phyloP scores from a whole-genome alignment of 2,888 invertebrate species.

The Netelia virgata region DNA sequence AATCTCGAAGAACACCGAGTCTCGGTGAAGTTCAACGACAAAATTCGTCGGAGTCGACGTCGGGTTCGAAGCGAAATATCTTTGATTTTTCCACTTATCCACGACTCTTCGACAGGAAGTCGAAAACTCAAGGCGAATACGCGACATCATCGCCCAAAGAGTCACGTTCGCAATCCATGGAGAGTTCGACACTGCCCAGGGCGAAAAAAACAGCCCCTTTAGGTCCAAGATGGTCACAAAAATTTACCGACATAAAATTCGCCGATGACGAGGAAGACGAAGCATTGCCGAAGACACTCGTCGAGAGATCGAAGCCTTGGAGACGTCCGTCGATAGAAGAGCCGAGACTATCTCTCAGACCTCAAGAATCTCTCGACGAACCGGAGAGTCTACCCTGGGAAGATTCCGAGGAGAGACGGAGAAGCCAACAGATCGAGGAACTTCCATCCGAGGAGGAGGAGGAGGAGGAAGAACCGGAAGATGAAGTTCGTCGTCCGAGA shows the following conservation, averaged over 20 bases:
- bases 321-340: conserved; percentile 81
- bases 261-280: conserved; percentile 76
- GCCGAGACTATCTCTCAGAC: conserved; percentile 78
- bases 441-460: conserved; percentile 63
- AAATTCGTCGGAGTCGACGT: conserved; percentile 86
- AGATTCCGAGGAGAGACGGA: conserved; percentile 67
- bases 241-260: conserved; percentile 80
- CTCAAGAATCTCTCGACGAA: conserved; percentile 72
- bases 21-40: conserved; percentile 81
- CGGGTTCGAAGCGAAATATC: conserved; percentile 86
- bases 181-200: conserved; percentile 89
- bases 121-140: conserved; percentile 80
- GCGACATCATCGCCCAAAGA: conserved; percentile 86
- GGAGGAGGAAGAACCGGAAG: conserved; percentile 61
- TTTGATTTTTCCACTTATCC: conserved; percentile 93
- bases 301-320: conserved; percentile 80
- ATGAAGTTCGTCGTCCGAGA: conserved; percentile 62
- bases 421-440: conserved; percentile 56
- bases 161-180: conserved; percentile 85
- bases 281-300: conserved; percentile 67
- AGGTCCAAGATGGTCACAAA: conserved; percentile 86
- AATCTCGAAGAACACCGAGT: conserved; percentile 70
- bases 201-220: conserved; percentile 86
- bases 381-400: conserved; percentile 70
- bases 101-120: conserved; percentile 86